These are phyloP conservation scores for Drosophila monieri DNA, from an alignment of 2,888 invertebrate genomes.

Conservation along the genomic window DNA sequence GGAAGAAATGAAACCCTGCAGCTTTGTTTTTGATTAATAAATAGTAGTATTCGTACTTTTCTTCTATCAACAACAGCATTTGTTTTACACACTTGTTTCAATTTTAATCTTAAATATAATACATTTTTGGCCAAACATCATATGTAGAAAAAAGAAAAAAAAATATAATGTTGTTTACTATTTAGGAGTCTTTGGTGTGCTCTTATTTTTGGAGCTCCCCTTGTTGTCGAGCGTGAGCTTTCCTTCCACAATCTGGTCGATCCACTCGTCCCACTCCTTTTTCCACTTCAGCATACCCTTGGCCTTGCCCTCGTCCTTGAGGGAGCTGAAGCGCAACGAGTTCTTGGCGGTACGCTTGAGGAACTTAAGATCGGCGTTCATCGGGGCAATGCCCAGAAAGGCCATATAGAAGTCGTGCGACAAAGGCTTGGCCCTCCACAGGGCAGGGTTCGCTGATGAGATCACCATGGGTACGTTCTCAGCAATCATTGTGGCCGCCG, in stretches of 20 bases:
- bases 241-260: slow-evolving; percentile 76
- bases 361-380: slow-evolving; percentile 87
- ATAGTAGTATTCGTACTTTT: background rate
- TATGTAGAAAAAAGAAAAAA: background rate
- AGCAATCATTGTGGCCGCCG: slow-evolving; percentile 87
- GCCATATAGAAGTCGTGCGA: slow-evolving; percentile 92
- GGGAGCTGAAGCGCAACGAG: slow-evolving; percentile 89
- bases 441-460: slow-evolving; percentile 91
- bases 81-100: no score
- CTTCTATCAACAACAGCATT: background rate
- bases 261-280: slow-evolving; percentile 86
- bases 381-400: slow-evolving; percentile 90
- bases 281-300: slow-evolving; percentile 85
- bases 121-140: background rate
- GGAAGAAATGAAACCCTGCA: background rate
- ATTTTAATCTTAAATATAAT: background rate
- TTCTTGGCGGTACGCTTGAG: slow-evolving; percentile 90
- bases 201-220: background rate
- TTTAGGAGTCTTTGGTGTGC: background rate
- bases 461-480: slow-evolving; percentile 89
- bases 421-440: slow-evolving; percentile 89
- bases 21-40: slow-evolving; percentile 13
- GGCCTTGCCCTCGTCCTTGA: slow-evolving; percentile 84
- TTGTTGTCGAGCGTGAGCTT: background rate
- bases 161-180: background rate